Evolutionary conservation across 2,113 vertebrate species (phyloP).

Genomic region (Natator depressus): DNA sequence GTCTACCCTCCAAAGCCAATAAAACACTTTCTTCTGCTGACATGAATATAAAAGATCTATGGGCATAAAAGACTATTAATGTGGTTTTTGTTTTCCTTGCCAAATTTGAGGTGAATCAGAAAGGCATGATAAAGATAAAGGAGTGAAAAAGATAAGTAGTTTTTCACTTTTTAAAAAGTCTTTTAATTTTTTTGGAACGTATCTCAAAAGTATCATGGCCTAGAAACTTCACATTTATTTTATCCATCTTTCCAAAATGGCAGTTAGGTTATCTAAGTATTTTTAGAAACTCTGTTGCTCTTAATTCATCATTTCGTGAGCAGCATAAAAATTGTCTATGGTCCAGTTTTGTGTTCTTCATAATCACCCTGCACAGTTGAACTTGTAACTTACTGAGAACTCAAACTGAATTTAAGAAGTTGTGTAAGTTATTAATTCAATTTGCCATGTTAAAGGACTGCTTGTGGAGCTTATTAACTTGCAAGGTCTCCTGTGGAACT

Average conservation of each 20-base stretch:
- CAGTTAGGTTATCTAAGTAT: neutral
- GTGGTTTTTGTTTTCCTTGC: neutral
- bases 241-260: neutral
- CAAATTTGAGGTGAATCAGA: neutral
- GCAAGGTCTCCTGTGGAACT: neutral
- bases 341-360: neutral
- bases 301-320: neutral
- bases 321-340: neutral
- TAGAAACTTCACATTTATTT: neutral
- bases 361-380: neutral
- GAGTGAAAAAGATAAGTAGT: neutral
- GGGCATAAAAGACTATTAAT: neutral
- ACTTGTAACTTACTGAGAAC: neutral
- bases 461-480: neutral
- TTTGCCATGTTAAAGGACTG: neutral
- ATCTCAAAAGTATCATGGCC: neutral
- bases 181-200: neutral
- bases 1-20: neutral
- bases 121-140: neutral
- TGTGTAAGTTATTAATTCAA: neutral
- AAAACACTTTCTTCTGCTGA: neutral
- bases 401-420: conserved; percentile 3
- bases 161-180: neutral
- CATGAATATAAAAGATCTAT: neutral
- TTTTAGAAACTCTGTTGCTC: neutral